phyloP scores from a whole-genome alignment of 2,888 invertebrate genomes.

The Autographa pulchrina region DNA sequence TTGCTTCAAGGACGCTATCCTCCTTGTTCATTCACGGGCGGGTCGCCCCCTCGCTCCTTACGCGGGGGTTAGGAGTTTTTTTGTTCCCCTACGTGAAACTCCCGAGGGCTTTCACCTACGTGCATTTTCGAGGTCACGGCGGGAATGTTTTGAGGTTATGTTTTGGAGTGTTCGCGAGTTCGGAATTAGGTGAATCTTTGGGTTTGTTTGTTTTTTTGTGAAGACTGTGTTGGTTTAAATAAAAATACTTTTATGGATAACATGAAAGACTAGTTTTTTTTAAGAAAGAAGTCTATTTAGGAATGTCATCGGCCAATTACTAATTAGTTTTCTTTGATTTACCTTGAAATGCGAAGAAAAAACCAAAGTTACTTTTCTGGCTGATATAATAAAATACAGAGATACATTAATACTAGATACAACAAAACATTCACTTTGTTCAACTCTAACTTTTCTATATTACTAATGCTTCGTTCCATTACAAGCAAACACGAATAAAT shows the following conservation, averaged over 20 bases:
- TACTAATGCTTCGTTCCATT: constrained; percentile 22
- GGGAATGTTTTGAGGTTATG: constrained; percentile 85
- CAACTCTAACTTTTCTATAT: constrained; percentile 5
- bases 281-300: too few species aligned
- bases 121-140: constrained; percentile 89
- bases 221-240: neutral
- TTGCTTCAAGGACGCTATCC: constrained; percentile 88
- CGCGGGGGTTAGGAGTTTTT: constrained; percentile 86
- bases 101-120: constrained; percentile 89
- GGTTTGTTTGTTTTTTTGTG: neutral
- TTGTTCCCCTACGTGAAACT: constrained; percentile 87
- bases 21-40: constrained; percentile 89
- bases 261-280: neutral
- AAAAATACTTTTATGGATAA: neutral
- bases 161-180: constrained; percentile 75
- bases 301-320: too few species aligned
- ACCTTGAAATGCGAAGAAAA: too few species aligned
- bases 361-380: too few species aligned
- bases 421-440: neutral
- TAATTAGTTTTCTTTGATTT: too few species aligned
- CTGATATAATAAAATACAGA: neutral
- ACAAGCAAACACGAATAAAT: constrained; percentile 42
- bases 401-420: too few species aligned
- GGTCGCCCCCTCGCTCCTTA: constrained; percentile 81
- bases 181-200: constrained; percentile 71